Evolutionary conservation across 2,888 invertebrate species (phyloP).

Genomic region (Drosophila kuntzei): DNA sequence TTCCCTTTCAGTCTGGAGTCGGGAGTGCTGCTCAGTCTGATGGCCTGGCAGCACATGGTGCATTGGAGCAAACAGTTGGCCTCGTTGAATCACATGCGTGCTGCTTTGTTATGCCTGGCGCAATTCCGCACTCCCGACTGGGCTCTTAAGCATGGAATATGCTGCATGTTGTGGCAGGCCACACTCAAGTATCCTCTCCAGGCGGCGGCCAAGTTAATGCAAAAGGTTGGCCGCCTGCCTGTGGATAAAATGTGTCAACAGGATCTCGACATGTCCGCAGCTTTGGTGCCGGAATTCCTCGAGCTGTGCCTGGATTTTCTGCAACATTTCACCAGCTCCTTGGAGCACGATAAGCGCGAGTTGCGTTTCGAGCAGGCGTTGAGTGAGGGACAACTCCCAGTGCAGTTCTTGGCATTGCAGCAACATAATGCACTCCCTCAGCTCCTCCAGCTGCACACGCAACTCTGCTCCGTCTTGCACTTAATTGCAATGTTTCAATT

Average conservation of each 20-base stretch:
- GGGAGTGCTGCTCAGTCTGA: slow-evolving; percentile 92
- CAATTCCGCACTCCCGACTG: slow-evolving; percentile 79
- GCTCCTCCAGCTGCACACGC: slow-evolving; percentile 92
- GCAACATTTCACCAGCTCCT: slow-evolving; percentile 76
- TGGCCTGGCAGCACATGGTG: slow-evolving; percentile 96
- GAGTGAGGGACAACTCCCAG: slow-evolving; percentile 86
- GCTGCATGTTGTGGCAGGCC: slow-evolving; percentile 94
- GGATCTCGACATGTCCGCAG: slow-evolving; percentile 90
- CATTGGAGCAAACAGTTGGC: slow-evolving; percentile 93
- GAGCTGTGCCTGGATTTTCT: slow-evolving; percentile 86
- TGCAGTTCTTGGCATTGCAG: slow-evolving; percentile 90
- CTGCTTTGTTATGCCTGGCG: slow-evolving; percentile 90
- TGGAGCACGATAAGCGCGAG: slow-evolving; percentile 81
- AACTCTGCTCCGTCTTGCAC: slow-evolving; percentile 91
- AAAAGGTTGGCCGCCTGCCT: slow-evolving; percentile 93
- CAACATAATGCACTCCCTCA: slow-evolving; percentile 91
- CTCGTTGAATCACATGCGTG: slow-evolving; percentile 88
- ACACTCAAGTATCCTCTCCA: slow-evolving; percentile 93
- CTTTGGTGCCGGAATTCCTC: slow-evolving; percentile 88
- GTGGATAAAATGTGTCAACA: slow-evolving; percentile 93
- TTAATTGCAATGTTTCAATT: slow-evolving; percentile 92
- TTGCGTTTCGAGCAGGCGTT: slow-evolving; percentile 84
- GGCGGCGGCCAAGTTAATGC: slow-evolving; percentile 90
- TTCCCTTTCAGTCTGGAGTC: slow-evolving; percentile 95
- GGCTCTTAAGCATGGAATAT: slow-evolving; percentile 90